Conservation (phyloP, 2,113 vertebrate species). For the Amia ocellicauda region DNA sequence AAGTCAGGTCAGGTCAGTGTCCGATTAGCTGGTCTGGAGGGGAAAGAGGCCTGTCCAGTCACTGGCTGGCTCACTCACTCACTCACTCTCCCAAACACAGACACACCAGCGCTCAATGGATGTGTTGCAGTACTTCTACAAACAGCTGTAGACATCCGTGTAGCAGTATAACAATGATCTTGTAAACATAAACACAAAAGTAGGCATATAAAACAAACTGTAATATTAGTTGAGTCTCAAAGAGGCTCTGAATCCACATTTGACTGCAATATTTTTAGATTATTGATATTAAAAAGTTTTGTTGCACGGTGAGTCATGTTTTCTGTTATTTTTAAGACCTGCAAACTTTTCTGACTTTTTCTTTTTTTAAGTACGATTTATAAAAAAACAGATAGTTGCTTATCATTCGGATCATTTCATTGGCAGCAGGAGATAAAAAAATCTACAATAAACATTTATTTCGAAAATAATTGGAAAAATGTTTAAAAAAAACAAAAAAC, state of each 20-base stretch:
- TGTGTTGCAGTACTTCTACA: background rate
- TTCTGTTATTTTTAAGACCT: conserved; percentile 36
- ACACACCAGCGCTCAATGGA: background rate
- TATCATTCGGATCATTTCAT: conserved; percentile 43
- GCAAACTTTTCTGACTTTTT: conserved; percentile 44
- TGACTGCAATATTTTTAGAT: conserved; percentile 8
- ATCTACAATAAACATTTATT: conserved; percentile 53
- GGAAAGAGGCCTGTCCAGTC: conserved; percentile 2
- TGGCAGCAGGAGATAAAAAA: conserved; percentile 41
- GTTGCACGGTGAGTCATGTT: conserved; percentile 41
- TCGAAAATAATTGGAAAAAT: conserved; percentile 50
- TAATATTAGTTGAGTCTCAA: background rate
- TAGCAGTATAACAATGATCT: background rate
- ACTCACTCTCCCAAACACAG: background rate
- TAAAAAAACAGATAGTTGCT: conserved; percentile 39
- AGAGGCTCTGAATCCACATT: background rate
- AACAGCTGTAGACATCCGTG: background rate
- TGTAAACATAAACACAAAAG: conserved; percentile 17
- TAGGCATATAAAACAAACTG: conserved; percentile 15
- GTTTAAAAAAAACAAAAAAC: conserved; percentile 61
- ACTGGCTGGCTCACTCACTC: background rate
- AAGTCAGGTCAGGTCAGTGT: conserved; percentile 53
- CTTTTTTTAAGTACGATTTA: conserved; percentile 42
- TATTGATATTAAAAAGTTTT: conserved; percentile 36
- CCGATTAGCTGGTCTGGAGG: conserved; percentile 14